Evolutionary conservation across 2,888 invertebrate species (phyloP).

Genomic region (Orthonevra nobilis): DNA sequence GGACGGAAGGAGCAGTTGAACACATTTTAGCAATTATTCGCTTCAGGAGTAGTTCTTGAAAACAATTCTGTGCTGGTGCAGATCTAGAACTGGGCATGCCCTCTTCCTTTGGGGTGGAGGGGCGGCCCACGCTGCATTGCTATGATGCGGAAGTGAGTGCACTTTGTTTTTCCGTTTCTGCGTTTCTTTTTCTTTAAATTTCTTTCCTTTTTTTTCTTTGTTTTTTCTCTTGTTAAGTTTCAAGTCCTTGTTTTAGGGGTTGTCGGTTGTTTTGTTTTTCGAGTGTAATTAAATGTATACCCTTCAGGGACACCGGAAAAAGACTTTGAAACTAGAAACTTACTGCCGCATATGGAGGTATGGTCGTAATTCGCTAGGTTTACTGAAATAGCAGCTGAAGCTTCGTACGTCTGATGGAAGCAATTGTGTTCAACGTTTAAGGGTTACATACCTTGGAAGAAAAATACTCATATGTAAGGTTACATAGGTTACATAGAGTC

Average conservation of each 20-base stretch:
- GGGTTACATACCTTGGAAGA: no score
- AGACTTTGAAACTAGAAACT: slow-evolving; percentile 49
- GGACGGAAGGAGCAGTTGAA: slow-evolving; percentile 60
- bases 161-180: slow-evolving; percentile 42
- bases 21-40: slow-evolving; percentile 70
- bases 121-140: slow-evolving; percentile 42
- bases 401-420: no score
- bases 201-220: slow-evolving; percentile 2
- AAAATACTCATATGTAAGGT: no score
- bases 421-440: no score
- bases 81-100: slow-evolving; percentile 24
- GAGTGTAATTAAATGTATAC: slow-evolving; percentile 67
- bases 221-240: slow-evolving; percentile 28
- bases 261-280: slow-evolving; percentile 53
- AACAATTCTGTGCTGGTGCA: slow-evolving; percentile 6
- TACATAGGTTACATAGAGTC: no score
- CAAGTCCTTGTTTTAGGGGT: slow-evolving; percentile 52
- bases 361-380: slow-evolving; percentile 58
- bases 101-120: slow-evolving; percentile 13
- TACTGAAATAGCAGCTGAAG: slow-evolving; percentile 13
- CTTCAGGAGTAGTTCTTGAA: slow-evolving; percentile 64
- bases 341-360: slow-evolving; percentile 44
- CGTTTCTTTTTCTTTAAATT: slow-evolving; percentile 10
- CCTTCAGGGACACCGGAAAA: slow-evolving; percentile 45
- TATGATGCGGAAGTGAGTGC: slow-evolving; percentile 65